Base-by-base conservation (phyloP, 2,113 vertebrate genomes). In the Egretta garzetta region DNA sequence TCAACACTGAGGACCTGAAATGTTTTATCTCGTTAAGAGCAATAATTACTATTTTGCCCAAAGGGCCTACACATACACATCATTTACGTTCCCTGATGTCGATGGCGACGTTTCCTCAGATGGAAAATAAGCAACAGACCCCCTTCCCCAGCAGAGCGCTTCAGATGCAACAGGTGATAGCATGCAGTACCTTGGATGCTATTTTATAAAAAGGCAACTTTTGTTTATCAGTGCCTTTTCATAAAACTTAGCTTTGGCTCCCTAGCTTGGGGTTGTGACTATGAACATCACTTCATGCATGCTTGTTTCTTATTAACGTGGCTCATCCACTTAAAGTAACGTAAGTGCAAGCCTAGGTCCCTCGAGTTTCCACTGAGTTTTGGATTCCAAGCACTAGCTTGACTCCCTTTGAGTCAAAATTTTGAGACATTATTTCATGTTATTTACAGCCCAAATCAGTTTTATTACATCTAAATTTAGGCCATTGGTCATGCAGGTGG, bases 331-430 rank as follows among this genome's bases (percentile, higher is more conserved):
- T 70, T 56, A 21, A 52, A 74, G 73, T 5, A 43, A 35, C 4
- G 0, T 1, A 30, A 2, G 14, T 49, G 50, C 33, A 16, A 58
- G 10, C 45, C 58, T 19, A 1, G 13, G 35, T 35, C 73, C 47
- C 58, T 80, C 50, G 32, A 8, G 24, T 33, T 62, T 14, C 49
- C 43, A 14, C 33, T 39, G 32, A 27, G 20, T 53, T 79, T 62
- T 60, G 30, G 60, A 33, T 60, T 71, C 77, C 77, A n/a, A 35
- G 53, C 32, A 4, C 35, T 41, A 10, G 15, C 59, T 66, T 33
- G 28, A 9, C 28, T 81, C 41, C 9, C 66, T 21, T 4, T 12
- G 30, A 56, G 60, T 41, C 37, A 33, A 21, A 23, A 64, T 23
- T 19, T 12, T 27, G 28, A 37, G 39, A 41, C 17, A 1, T 24